Conservation (phyloP, 1,140 invertebrate genomes). For the Atta texana region DNA sequence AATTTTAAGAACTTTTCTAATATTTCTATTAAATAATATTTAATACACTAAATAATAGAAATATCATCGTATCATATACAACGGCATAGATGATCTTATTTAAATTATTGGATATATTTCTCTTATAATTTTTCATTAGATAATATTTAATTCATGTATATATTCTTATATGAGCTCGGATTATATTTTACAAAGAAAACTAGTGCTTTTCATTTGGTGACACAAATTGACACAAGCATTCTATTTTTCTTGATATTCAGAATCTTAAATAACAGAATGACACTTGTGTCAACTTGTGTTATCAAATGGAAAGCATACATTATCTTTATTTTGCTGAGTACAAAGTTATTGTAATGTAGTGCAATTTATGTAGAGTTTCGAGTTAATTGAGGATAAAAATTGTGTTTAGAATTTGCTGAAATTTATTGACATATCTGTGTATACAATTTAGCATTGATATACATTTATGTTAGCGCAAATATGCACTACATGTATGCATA, state of each 20-base stretch:
- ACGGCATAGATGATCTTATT: too few species aligned
- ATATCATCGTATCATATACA: not conserved
- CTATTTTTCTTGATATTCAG: too few species aligned
- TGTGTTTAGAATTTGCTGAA: not conserved
- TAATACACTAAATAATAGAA: not conserved
- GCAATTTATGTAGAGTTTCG: not conserved
- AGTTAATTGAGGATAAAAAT: not conserved
- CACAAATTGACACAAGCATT: too few species aligned
- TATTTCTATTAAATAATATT: not conserved
- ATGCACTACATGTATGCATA: conserved; percentile 19
- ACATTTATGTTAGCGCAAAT: conserved; percentile 5
- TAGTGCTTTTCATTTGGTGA: too few species aligned
- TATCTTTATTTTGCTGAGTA: not conserved
- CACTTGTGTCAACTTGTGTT: too few species aligned
- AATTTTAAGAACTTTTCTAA: not conserved
- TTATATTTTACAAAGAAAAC: not conserved
- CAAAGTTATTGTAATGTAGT: not conserved
- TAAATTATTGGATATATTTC: not conserved
- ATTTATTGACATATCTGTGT: not conserved
- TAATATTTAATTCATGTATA: not conserved
- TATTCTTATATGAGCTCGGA: not conserved
- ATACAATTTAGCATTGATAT: conserved; percentile 31
- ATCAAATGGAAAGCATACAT: too few species aligned
- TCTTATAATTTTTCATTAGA: not conserved
- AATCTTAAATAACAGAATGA: too few species aligned